Conservation (phyloP, 2,113 vertebrate species). For the Dipodomys merriami region DNA sequence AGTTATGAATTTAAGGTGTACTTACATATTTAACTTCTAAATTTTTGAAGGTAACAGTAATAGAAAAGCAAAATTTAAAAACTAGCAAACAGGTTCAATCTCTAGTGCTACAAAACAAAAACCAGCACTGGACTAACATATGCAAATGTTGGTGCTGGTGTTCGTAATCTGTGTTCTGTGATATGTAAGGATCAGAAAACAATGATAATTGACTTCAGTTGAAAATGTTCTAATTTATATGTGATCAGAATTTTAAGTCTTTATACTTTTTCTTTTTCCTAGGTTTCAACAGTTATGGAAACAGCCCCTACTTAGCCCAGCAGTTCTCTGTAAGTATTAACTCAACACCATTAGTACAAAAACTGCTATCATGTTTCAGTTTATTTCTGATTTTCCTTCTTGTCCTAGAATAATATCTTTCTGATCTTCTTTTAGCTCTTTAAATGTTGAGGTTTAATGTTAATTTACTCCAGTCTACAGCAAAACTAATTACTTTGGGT, state of each 20-base stretch:
- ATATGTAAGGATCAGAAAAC: constrained; percentile 35
- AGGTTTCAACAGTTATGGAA: constrained; percentile 64
- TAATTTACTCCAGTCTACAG: constrained; percentile 49
- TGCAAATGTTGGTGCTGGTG: not conserved
- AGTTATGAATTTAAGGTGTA: constrained; percentile 9
- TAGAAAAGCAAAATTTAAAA: constrained; percentile 55
- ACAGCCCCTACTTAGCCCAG: constrained; percentile 5
- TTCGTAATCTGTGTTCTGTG: constrained; percentile 48
- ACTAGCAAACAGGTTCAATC: not conserved
- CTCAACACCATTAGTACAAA: not conserved
- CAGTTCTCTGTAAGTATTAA: constrained; percentile 73
- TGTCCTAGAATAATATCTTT: constrained; percentile 37
- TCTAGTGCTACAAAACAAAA: not conserved
- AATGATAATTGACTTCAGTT: not conserved
- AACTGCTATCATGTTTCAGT: constrained; percentile 43
- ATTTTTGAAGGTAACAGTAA: not conserved
- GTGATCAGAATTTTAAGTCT: constrained; percentile 50
- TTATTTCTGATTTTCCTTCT: constrained; percentile 42
- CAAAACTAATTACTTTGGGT: constrained; percentile 24
- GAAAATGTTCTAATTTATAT: constrained; percentile 51
- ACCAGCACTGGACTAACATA: constrained; percentile 8
- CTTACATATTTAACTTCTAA: constrained; percentile 9
- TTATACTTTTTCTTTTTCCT: constrained; percentile 57
- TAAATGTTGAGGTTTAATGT: constrained; percentile 32
- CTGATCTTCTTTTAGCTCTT: not conserved